Percentiles rank a stretch among this genome's conserved stretches.
These are phyloP conservation scores for Zaprionus capensis DNA, from an alignment of 1,140 invertebrate species.

Conservation along the genomic window DNA sequence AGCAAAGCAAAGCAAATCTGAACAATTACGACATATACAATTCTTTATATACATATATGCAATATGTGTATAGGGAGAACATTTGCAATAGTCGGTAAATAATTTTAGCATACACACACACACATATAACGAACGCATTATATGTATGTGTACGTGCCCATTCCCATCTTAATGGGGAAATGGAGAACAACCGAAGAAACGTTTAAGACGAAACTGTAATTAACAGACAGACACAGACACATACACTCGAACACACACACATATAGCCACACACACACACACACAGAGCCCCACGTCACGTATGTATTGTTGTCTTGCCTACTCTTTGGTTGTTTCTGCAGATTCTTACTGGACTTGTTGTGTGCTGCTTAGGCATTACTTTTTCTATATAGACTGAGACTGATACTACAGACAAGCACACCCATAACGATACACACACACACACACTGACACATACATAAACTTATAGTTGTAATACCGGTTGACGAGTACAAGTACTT, in stretches of 20 bases:
- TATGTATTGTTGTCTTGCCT: slow-evolving; percentile 28
- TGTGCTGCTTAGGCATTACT: slow-evolving; percentile 16
- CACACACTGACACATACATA: slow-evolving; percentile 11
- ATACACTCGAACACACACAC: slow-evolving; percentile 7
- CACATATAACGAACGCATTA: not conserved
- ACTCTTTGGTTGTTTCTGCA: slow-evolving; percentile 40
- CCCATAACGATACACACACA: not conserved
- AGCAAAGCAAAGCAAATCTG: slow-evolving; percentile 17
- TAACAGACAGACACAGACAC: slow-evolving; percentile 13
- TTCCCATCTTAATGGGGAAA: slow-evolving; percentile 6
- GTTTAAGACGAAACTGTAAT: slow-evolving; percentile 25
- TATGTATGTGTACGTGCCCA: not conserved
- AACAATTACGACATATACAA: slow-evolving; percentile 7
- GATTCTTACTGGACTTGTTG: slow-evolving; percentile 12
- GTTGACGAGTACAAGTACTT: slow-evolving; percentile 20
- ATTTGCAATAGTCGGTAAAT: slow-evolving; percentile 24
- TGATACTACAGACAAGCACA: slow-evolving; percentile 28
- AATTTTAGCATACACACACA: slow-evolving; percentile 2
- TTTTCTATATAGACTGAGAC: slow-evolving; percentile 37
- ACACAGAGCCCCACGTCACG: not conserved
- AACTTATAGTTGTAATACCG: slow-evolving; percentile 24
- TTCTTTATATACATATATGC: slow-evolving; percentile 11
- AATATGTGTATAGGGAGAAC: slow-evolving; percentile 22
- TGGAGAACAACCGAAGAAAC: not conserved
- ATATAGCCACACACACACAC: not conserved